These are phyloP conservation scores for Litoditis marina DNA, from an alignment of 2,888 invertebrate genomes.

Conservation along the genomic window DNA sequence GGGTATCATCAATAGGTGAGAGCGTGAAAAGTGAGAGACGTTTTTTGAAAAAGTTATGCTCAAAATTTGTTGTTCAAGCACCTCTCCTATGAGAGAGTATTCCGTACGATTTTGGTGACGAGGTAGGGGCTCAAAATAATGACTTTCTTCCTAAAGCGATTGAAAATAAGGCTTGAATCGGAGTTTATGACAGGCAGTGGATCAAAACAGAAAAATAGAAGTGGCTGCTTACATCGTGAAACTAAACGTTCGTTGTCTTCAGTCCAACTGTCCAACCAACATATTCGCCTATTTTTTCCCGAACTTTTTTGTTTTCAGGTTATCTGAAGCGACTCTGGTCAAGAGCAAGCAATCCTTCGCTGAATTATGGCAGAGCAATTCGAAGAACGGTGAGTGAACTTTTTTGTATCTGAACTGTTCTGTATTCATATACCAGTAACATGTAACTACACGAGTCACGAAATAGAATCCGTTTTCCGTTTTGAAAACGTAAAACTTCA, in stretches of 20 bases:
- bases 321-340: conserved; percentile 41
- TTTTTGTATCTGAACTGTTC: background rate
- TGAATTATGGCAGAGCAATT: conserved; percentile 34
- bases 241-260: background rate
- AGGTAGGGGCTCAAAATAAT: too few relatives aligned
- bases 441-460: too few relatives aligned
- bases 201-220: background rate
- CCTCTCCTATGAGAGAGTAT: background rate
- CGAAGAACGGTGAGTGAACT: conserved; percentile 37
- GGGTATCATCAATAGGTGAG: conserved; percentile 32
- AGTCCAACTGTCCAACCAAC: too few relatives aligned
- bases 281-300: too few relatives aligned
- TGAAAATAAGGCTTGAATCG: too few relatives aligned
- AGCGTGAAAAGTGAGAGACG: too few relatives aligned
- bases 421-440: too few relatives aligned
- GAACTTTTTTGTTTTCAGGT: conserved; percentile 8
- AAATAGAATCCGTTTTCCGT: too few relatives aligned
- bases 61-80: background rate
- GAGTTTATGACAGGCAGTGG: background rate
- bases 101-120: too few relatives aligned
- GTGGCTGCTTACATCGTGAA: background rate
- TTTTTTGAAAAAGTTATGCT: background rate
- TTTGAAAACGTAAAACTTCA: too few relatives aligned
- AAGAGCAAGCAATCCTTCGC: conserved; percentile 35
- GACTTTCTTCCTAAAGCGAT: too few relatives aligned